These are phyloP conservation scores for Drosophila navojoa DNA, from an alignment of 1,140 invertebrate genomes.

Conservation along the genomic window DNA sequence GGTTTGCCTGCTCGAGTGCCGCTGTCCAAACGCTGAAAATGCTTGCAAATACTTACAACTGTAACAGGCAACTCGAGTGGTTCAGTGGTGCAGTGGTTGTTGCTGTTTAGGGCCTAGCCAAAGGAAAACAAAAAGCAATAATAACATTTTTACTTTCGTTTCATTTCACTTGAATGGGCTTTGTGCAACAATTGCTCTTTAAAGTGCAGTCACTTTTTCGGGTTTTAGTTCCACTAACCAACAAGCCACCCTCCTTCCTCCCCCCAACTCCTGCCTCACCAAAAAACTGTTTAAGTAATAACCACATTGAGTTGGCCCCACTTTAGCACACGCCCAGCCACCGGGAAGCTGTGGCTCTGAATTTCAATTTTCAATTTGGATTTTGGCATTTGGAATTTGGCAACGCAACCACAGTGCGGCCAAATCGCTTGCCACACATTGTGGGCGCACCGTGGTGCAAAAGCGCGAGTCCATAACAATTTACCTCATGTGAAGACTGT, in stretches of 20 bases:
- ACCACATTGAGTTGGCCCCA: slow-evolving; percentile 34
- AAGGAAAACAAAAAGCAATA: not conserved
- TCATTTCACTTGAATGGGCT: slow-evolving; percentile 62
- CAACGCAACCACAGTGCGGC: slow-evolving; percentile 10
- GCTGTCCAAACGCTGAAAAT: slow-evolving; percentile 72
- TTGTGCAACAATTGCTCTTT: slow-evolving; percentile 19
- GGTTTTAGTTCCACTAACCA: not conserved
- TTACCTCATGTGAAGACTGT: too few relatives aligned
- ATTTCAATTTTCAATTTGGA: slow-evolving; percentile 11
- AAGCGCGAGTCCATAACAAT: not conserved
- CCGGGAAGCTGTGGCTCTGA: slow-evolving; percentile 21
- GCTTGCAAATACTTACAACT: slow-evolving; percentile 65
- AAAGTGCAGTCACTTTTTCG: slow-evolving; percentile 32
- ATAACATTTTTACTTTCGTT: slow-evolving; percentile 72
- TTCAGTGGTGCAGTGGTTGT: slow-evolving; percentile 17
- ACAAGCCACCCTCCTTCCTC: too few relatives aligned
- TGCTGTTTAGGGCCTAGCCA: slow-evolving; percentile 15
- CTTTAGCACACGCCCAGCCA: slow-evolving; percentile 17
- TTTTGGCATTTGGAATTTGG: slow-evolving; percentile 21
- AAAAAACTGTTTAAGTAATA: slow-evolving; percentile 43
- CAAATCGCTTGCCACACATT: slow-evolving; percentile 17
- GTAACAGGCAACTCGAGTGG: slow-evolving; percentile 38
- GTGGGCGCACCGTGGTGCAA: slow-evolving; percentile 40
- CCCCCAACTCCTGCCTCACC: too few relatives aligned
- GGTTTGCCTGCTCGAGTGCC: slow-evolving; percentile 36